phyloP scores from a whole-genome alignment of 2,888 invertebrate genomes.

The Polyommatus icarus region DNA sequence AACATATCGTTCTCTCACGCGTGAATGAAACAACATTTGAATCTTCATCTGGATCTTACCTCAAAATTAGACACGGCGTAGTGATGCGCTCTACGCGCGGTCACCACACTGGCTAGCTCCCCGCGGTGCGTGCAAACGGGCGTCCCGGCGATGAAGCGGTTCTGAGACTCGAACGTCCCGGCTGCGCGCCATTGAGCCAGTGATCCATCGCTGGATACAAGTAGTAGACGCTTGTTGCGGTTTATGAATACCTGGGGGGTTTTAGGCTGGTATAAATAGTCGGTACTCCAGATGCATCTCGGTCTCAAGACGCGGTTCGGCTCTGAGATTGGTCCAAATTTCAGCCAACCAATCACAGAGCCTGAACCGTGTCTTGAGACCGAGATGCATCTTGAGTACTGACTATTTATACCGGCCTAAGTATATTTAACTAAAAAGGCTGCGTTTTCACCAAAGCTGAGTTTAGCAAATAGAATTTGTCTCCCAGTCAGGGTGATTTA shows the following conservation, averaged over 20 bases:
- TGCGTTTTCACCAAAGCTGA: neutral
- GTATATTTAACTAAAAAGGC: no score
- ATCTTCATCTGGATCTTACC: conserved; percentile 44
- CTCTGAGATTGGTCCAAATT: no score
- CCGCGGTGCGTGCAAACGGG: conserved; percentile 61
- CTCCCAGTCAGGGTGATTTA: neutral
- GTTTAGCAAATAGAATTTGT: neutral
- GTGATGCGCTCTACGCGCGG: conserved; percentile 61
- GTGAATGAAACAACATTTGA: no score
- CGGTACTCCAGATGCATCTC: no score
- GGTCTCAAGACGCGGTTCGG: no score
- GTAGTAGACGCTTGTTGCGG: conserved; percentile 64
- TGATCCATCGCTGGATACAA: conserved; percentile 61
- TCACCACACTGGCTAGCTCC: conserved; percentile 63
- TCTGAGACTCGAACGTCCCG: conserved; percentile 69
- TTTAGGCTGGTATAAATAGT: no score
- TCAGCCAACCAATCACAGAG: no score
- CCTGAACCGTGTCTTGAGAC: no score
- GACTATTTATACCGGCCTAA: no score
- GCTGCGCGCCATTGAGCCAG: conserved; percentile 71
- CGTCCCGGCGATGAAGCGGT: conserved; percentile 61
- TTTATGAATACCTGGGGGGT: conserved; percentile 76
- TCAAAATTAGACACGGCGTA: conserved; percentile 69
- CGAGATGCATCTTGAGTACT: no score
- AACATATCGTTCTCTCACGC: no score